These are phyloP conservation scores for Machimus atricapillus DNA, from an alignment of 2,888 invertebrate genomes.

Conservation along the genomic window DNA sequence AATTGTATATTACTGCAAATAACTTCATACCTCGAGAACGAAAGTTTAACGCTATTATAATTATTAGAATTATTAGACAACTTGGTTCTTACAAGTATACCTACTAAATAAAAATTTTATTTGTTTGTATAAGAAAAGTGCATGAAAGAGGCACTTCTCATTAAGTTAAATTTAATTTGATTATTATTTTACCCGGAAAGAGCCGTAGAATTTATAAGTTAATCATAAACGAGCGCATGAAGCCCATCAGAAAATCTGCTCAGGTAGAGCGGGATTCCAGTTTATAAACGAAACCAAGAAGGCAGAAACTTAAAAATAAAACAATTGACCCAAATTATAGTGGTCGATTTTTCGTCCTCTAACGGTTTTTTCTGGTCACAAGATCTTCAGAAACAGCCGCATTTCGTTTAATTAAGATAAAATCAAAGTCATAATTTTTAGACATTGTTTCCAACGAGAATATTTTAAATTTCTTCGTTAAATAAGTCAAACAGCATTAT, in stretches of 20 bases:
- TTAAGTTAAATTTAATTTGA: not conserved
- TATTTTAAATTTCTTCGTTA: not conserved
- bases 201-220: not conserved
- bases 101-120: not conserved
- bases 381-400: not conserved
- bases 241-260: not conserved
- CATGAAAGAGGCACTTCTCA: not conserved
- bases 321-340: not conserved
- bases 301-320: not conserved
- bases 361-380: not conserved
- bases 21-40: not conserved
- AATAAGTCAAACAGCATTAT: too few species aligned
- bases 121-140: too few species aligned
- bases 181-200: not conserved
- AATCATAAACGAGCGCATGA: not conserved
- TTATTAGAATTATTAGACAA: not conserved
- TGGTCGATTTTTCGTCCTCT: not conserved
- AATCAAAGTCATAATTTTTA: not conserved
- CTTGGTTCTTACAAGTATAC: not conserved
- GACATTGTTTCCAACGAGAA: not conserved
- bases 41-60: not conserved
- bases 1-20: not conserved
- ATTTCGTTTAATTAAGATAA: not conserved
- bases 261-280: not conserved
- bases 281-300: not conserved